phyloP scores from a whole-genome alignment of 1,140 invertebrate species.

The Bombus affinis region DNA sequence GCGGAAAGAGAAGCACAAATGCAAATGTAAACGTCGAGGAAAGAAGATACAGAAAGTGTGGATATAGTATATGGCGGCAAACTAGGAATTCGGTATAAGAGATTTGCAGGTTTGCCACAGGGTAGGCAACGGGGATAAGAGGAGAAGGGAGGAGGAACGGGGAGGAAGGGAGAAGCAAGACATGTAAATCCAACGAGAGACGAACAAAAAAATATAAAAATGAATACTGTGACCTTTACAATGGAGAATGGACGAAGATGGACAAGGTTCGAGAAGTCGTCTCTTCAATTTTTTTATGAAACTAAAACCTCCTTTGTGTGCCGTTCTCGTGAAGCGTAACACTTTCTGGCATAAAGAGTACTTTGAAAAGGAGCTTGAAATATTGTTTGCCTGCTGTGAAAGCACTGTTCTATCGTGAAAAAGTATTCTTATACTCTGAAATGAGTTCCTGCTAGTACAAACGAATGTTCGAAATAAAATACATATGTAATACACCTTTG shows the following conservation, averaged over 20 bases:
- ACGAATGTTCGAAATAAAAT: constrained; percentile 10
- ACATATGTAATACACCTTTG: background rate
- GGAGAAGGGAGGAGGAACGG: background rate
- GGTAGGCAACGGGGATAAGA: background rate
- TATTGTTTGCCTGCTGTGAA: constrained; percentile 4
- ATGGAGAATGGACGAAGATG: constrained; percentile 29
- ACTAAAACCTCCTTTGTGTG: constrained; percentile 34
- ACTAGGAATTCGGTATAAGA: constrained; percentile 65
- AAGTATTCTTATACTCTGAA: background rate
- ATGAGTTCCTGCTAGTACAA: background rate
- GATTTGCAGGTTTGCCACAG: constrained; percentile 53
- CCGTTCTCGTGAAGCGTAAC: constrained; percentile 33
- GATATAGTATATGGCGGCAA: constrained; percentile 15
- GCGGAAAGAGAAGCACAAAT: constrained; percentile 26
- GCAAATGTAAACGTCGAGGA: constrained; percentile 32
- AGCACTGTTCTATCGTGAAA: constrained; percentile 16
- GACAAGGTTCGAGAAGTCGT: constrained; percentile 16
- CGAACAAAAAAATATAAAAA: background rate
- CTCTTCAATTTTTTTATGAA: constrained; percentile 39
- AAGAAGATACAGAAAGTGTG: constrained; percentile 44
- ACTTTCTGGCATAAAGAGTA: constrained; percentile 33
- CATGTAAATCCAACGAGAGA: constrained; percentile 9
- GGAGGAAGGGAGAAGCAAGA: background rate
- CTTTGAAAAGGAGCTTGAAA: constrained; percentile 12
- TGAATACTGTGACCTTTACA: constrained; percentile 11